Conservation (phyloP, 2,113 vertebrate genomes). For the Ciconia maguari region DNA sequence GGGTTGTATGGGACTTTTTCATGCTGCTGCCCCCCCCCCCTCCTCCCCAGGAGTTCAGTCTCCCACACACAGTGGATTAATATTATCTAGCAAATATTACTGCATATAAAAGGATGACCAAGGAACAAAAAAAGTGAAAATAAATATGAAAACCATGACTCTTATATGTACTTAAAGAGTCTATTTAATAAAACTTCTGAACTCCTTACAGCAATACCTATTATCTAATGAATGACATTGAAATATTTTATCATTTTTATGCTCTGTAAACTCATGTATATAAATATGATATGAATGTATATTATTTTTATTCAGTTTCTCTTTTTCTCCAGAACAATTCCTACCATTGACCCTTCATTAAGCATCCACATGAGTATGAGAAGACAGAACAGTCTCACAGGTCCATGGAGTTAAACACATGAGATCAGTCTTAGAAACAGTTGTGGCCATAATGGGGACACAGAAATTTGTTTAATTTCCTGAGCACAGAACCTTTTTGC, state of each 20-base stretch:
- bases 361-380: not conserved
- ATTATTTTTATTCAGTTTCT: not conserved
- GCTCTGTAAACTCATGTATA: not conserved
- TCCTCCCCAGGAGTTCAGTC: not conserved
- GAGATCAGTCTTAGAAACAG: not conserved
- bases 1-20: not conserved
- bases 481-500: not conserved
- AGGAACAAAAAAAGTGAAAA: not conserved
- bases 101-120: not conserved
- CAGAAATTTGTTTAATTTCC: not conserved
- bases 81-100: not conserved
- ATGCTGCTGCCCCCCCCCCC: no score
- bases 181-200: not conserved
- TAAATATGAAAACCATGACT: not conserved
- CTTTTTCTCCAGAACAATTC: not conserved
- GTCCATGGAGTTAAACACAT: not conserved
- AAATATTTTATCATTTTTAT: not conserved
- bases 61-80: not conserved
- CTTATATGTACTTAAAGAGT: not conserved
- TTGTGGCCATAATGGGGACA: no score
- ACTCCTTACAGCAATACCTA: not conserved
- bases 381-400: not conserved
- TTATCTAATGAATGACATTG: not conserved
- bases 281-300: not conserved
- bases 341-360: not conserved